Percentiles rank a stretch among this genome's conserved stretches.
Conservation (phyloP, 2,888 invertebrate genomes). For the Timema cristinae region DNA sequence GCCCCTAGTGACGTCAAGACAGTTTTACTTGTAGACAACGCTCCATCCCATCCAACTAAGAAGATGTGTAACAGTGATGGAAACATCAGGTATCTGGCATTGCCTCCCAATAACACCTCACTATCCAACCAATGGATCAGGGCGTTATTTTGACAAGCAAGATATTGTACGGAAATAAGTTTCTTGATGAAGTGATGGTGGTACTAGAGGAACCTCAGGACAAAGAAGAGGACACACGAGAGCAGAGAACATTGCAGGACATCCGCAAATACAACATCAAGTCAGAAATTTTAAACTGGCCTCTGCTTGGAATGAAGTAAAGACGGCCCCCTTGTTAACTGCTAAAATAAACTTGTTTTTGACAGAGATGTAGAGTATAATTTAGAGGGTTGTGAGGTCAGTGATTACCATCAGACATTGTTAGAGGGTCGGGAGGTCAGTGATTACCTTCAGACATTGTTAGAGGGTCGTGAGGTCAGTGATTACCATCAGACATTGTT, state of each 20-base stretch:
- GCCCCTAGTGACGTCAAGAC: background rate
- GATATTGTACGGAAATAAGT: conserved; percentile 11
- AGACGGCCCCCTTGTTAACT: conserved; percentile 9
- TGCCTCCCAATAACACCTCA: conserved; percentile 13
- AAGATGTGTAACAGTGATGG: background rate
- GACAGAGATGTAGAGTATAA: conserved; percentile 12
- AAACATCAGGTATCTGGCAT: conserved; percentile 11
- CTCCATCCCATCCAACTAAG: background rate
- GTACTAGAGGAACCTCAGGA: conserved; percentile 9
- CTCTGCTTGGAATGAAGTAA: conserved; percentile 8
- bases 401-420: background rate
- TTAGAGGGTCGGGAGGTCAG: background rate
- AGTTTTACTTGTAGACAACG: conserved; percentile 14
- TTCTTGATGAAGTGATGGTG: conserved; percentile 3
- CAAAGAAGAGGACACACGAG: background rate
- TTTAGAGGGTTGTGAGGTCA: background rate
- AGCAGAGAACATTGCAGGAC: background rate
- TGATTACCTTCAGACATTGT: background rate
- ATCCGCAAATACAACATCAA: conserved; percentile 6
- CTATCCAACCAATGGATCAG: conserved; percentile 11
- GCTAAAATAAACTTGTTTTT: background rate
- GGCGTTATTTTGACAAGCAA: background rate
- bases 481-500: background rate
- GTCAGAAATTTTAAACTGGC: conserved; percentile 9
- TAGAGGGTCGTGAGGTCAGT: background rate